Evolutionary conservation across 2,113 vertebrate genomes (phyloP), one percentile per base, ranked within the genome.

Genomic region (Callithrix jacchus): DNA sequence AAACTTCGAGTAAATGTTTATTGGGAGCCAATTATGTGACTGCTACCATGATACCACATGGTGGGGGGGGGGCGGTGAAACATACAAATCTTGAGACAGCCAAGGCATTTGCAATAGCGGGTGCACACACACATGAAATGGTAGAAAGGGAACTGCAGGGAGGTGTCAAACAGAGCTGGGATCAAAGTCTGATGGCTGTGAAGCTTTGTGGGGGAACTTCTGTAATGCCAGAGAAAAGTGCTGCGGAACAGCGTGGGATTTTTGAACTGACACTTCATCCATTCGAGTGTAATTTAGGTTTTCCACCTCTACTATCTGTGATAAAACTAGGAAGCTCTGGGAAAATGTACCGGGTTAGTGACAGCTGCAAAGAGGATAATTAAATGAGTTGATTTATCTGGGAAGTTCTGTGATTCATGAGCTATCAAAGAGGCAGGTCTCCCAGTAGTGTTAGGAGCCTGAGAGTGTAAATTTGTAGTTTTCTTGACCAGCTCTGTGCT

Each of bases 381-480:
- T 83, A 79, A 95, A 45, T 18, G n/a, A 56, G 42, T 23, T 84
- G 92, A 80, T 94, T 96, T 87, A 89, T 47, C 80, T 77, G 54
- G 82, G 54, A 45, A 45, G 42, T 42, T 6, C 42, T 42, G 0
- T 54, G 86, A 92, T 90, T 92, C 90, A 90, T 74, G 94, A 70
- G 81, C 49, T 68, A 79, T 45, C 6, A 35, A 91, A 89, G 70
- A 92, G 79, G 54, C 0, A 14, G 30, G 27, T 71, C 84, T 87
- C 85, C 27, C 4, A 3, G 58, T 86, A 82, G 77, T 8, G 45
- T 42, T 35, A 87, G 92, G 68, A 83, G 89, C 76, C 70, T 87
- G 73, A 70, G 89, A 92, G 68, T 74, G 85, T n/a, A n/a, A 42
- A 42, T 42, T 42, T 42, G n/a, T 9, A 5, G 87, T 45, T 86